Evolutionary conservation across 2,888 invertebrate genomes (phyloP).

Genomic region (Exephanes ischioxanthus): DNA sequence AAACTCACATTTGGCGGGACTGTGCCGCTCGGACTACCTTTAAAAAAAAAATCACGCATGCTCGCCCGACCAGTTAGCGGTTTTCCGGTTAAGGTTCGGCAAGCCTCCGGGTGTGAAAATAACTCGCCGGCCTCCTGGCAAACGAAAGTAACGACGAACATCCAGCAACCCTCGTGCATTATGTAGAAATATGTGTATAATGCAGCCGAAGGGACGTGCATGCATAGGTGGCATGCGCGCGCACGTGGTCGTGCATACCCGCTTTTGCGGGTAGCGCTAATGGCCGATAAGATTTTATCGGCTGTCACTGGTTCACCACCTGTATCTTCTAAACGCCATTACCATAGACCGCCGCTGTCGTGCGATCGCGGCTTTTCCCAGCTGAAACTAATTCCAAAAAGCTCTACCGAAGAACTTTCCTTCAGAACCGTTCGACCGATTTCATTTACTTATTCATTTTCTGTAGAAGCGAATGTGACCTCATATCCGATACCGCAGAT

Average conservation of each 20-base stretch:
- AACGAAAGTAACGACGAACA: constrained; percentile 36
- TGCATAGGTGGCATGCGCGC: background rate
- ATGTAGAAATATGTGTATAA: constrained; percentile 1
- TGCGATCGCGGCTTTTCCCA: constrained; percentile 58
- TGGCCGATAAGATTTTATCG: constrained; percentile 73
- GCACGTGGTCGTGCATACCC: constrained; percentile 30
- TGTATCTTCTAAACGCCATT: constrained; percentile 67
- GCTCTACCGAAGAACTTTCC: constrained; percentile 44
- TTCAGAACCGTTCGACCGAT: background rate
- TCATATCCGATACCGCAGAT: background rate
- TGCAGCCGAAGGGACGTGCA: background rate
- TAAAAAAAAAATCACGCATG: background rate
- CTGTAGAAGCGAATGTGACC: background rate
- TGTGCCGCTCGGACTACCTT: no score
- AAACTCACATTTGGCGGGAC: no score
- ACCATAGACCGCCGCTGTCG: constrained; percentile 50
- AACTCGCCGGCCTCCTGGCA: background rate
- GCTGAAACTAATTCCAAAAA: background rate
- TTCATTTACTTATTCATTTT: constrained; percentile 10
- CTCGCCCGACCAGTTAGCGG: background rate
- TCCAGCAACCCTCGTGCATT: constrained; percentile 17
- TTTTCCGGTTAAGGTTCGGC: background rate
- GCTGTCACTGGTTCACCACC: constrained; percentile 69
- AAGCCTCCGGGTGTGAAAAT: constrained; percentile 21
- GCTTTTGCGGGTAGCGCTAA: constrained; percentile 64